A percentile compares a stretch with the other conserved stretches of the same genome.
These are phyloP conservation scores for Notodonta dromedarius DNA, from an alignment of 2,888 invertebrate genomes.

Conservation along the genomic window DNA sequence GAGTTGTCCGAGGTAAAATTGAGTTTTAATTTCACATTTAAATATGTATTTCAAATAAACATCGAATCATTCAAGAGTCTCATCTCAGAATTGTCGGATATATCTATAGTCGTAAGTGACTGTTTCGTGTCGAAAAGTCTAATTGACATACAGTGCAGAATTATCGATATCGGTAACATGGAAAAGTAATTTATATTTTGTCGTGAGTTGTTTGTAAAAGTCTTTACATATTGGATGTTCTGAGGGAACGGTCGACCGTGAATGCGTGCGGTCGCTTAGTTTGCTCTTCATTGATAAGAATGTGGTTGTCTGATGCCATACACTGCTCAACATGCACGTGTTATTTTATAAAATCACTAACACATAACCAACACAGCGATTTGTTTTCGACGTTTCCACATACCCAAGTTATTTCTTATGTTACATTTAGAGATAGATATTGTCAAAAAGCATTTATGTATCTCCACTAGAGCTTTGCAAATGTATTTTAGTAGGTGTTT, in stretches of 20 bases:
- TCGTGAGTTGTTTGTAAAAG: slow-evolving; percentile 13
- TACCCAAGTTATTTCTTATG: slow-evolving; percentile 28
- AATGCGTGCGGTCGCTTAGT: slow-evolving; percentile 24
- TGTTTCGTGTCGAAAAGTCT: slow-evolving; percentile 18
- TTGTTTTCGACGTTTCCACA: slow-evolving; percentile 34
- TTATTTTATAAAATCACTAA: slow-evolving; percentile 48
- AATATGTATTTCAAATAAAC: slow-evolving; percentile 16
- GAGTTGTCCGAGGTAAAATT: slow-evolving; percentile 10
- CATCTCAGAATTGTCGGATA: slow-evolving; percentile 25
- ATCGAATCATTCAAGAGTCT: slow-evolving; percentile 37
- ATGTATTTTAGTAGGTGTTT: slow-evolving; percentile 62
- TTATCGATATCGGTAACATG: slow-evolving; percentile 13
- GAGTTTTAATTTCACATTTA: background rate
- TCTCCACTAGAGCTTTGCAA: slow-evolving; percentile 57
- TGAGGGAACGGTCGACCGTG: slow-evolving; percentile 15
- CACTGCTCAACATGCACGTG: slow-evolving; percentile 60
- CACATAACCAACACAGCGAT: slow-evolving; percentile 29
- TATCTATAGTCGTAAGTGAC: slow-evolving; percentile 18
- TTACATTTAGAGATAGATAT: slow-evolving; percentile 29
- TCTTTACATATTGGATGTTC: slow-evolving; percentile 5
- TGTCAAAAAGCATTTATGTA: slow-evolving; percentile 69
- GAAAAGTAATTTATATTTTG: slow-evolving; percentile 9
- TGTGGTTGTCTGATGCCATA: slow-evolving; percentile 53
- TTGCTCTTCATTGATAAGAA: slow-evolving; percentile 32
- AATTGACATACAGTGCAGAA: slow-evolving; percentile 15